Evolutionary conservation across 2,888 invertebrate genomes (phyloP).

Genomic region (Coenonympha arcania): DNA sequence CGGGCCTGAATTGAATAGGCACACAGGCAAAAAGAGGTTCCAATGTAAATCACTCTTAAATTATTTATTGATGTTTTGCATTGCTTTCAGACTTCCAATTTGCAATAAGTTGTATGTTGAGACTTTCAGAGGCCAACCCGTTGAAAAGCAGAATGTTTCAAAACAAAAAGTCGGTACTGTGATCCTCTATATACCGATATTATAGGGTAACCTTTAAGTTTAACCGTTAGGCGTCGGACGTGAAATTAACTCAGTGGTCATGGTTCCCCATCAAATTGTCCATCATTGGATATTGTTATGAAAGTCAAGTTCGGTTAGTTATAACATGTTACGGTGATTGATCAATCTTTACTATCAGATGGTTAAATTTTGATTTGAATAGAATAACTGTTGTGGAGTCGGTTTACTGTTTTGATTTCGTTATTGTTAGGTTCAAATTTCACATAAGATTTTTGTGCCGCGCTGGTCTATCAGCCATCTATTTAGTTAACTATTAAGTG

Average conservation of each 20-base stretch:
- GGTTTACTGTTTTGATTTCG: not conserved
- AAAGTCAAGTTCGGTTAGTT: constrained; percentile 8
- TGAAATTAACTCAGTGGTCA: constrained; percentile 29
- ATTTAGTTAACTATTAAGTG: no score
- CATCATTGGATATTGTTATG: constrained; percentile 9
- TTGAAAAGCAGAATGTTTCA: not conserved
- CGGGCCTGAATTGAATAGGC: no score
- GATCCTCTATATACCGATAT: not conserved
- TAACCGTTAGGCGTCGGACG: constrained; percentile 35
- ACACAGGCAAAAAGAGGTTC: no score
- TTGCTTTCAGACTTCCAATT: no score
- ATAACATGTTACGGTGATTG: not conserved
- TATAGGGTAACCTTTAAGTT: constrained; percentile 29
- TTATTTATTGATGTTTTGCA: no score
- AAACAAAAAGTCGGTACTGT: not conserved
- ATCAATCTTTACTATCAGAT: not conserved
- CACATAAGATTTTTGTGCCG: no score
- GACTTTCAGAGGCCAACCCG: not conserved
- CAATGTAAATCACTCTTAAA: no score
- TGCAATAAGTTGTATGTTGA: no score
- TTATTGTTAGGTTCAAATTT: not conserved
- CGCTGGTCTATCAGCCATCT: no score
- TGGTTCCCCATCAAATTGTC: constrained; percentile 20
- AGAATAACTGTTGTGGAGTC: not conserved
- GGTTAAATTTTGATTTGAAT: constrained; percentile 1